phyloP scores from a whole-genome alignment of 2,797 vertebrate genomes.

The Paramormyrops hopkinsi region DNA sequence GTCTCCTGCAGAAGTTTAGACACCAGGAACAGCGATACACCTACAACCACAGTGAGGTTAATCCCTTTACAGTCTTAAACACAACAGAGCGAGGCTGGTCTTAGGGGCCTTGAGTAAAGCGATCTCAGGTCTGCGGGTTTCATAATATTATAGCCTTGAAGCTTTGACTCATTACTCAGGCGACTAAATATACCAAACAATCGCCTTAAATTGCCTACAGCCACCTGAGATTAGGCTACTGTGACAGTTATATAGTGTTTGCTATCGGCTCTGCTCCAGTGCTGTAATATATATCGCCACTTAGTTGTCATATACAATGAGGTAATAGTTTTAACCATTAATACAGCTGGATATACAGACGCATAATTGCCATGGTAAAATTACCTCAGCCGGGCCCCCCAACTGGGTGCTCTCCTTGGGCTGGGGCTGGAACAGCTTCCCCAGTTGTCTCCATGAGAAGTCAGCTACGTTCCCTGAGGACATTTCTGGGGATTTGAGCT shows the following conservation, averaged over 20 bases:
- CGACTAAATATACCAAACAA: constrained; percentile 7
- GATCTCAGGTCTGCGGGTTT: not conserved
- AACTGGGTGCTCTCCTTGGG: not conserved
- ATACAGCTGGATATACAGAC: not conserved
- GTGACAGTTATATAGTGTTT: constrained; percentile 1
- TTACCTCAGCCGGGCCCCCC: not conserved
- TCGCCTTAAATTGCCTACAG: not conserved
- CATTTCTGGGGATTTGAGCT: not conserved
- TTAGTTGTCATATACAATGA: not conserved
- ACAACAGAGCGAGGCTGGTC: not conserved
- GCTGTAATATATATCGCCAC: not conserved
- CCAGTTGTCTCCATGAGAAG: not conserved
- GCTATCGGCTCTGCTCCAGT: not conserved
- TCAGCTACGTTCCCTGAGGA: not conserved
- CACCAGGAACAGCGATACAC: not conserved
- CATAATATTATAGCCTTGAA: not conserved
- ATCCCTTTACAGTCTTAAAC: not conserved
- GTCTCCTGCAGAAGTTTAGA: not conserved
- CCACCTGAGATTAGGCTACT: not conserved
- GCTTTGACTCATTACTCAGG: constrained; percentile 8
- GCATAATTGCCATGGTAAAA: not conserved
- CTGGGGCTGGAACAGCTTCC: not conserved
- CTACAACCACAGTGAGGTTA: not conserved
- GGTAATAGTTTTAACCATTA: not conserved
- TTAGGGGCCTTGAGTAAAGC: not conserved